These are phyloP conservation scores for Aporophyla lueneburgensis DNA, from an alignment of 2,888 invertebrate species.

Conservation along the genomic window DNA sequence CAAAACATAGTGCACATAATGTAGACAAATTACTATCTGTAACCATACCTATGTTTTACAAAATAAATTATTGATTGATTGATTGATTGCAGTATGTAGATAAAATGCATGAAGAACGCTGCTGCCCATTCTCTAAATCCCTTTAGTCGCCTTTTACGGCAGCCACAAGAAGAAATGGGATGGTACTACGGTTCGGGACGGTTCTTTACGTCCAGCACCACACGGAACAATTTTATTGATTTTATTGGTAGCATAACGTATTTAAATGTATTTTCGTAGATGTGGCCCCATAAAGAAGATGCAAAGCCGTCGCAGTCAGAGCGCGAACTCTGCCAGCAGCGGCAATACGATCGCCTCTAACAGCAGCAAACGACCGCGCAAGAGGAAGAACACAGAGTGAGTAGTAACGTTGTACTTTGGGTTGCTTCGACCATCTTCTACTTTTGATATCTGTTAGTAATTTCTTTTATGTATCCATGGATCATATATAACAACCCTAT, in stretches of 20 bases:
- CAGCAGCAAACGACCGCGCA: slow-evolving; percentile 87
- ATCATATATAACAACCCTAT: too few relatives aligned
- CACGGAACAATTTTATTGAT: not conserved
- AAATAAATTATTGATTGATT: too few relatives aligned
- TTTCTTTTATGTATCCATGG: not conserved
- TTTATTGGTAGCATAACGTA: not conserved
- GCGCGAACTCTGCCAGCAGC: slow-evolving; percentile 88
- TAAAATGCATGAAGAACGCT: too few relatives aligned
- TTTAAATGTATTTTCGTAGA: slow-evolving; percentile 64
- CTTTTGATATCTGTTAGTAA: not conserved
- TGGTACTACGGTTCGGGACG: too few relatives aligned
- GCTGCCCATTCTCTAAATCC: too few relatives aligned
- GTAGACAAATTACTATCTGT: too few relatives aligned
- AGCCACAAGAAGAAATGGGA: too few relatives aligned
- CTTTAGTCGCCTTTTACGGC: too few relatives aligned
- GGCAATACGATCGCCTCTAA: slow-evolving; percentile 88
- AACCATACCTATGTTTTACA: too few relatives aligned
- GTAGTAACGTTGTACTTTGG: slow-evolving; percentile 65
- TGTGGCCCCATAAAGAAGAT: slow-evolving; percentile 85
- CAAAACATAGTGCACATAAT: too few relatives aligned
- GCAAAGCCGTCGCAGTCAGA: slow-evolving; percentile 87
- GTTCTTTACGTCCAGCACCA: too few relatives aligned
- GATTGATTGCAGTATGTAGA: too few relatives aligned
- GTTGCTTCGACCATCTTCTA: not conserved
- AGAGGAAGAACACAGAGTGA: slow-evolving; percentile 88